A percentile compares a stretch with the other conserved stretches of the same genome.
Conservation (phyloP, 2,797 vertebrate genomes). For the Fistularia commersonii region DNA sequence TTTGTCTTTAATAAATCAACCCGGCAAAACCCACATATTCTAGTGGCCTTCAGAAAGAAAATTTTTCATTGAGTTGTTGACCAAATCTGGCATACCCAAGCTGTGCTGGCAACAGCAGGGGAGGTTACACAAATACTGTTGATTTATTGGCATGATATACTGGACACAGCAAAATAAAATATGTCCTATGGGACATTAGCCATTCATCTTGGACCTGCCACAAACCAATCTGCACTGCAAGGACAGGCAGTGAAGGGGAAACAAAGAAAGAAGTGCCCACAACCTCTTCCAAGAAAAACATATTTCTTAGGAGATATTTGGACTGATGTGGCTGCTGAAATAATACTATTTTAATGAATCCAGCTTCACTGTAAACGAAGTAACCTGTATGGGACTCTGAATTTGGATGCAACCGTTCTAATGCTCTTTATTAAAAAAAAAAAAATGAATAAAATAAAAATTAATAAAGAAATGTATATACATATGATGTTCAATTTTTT, state of each 20-base stretch:
- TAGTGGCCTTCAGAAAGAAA: slow-evolving; percentile 56
- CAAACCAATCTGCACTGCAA: slow-evolving; percentile 63
- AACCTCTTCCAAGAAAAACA: neutral
- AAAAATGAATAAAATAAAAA: no score
- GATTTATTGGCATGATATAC: slow-evolving; percentile 67
- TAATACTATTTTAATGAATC: slow-evolving; percentile 3
- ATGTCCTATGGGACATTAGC: slow-evolving; percentile 50
- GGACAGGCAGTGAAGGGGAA: slow-evolving; percentile 36
- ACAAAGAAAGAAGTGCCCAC: slow-evolving; percentile 37
- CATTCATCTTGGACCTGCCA: slow-evolving; percentile 62
- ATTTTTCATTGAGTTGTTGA: slow-evolving; percentile 66
- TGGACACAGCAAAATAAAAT: slow-evolving; percentile 69
- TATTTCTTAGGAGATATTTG: no score
- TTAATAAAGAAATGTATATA: no score
- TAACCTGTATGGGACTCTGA: no score
- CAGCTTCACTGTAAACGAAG: neutral
- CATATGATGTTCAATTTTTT: no score
- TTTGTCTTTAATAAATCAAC: slow-evolving; percentile 51
- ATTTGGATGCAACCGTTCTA: no score
- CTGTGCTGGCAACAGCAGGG: slow-evolving; percentile 39
- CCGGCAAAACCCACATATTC: slow-evolving; percentile 50
- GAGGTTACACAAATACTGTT: slow-evolving; percentile 61
- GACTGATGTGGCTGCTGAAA: neutral
- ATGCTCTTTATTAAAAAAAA: no score
- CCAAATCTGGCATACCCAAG: slow-evolving; percentile 59